A percentile compares a stretch with the other conserved stretches of the same genome.
These are phyloP conservation scores for Sebastolobus alascanus DNA, from an alignment of 2,797 vertebrate species.

Conservation along the genomic window DNA sequence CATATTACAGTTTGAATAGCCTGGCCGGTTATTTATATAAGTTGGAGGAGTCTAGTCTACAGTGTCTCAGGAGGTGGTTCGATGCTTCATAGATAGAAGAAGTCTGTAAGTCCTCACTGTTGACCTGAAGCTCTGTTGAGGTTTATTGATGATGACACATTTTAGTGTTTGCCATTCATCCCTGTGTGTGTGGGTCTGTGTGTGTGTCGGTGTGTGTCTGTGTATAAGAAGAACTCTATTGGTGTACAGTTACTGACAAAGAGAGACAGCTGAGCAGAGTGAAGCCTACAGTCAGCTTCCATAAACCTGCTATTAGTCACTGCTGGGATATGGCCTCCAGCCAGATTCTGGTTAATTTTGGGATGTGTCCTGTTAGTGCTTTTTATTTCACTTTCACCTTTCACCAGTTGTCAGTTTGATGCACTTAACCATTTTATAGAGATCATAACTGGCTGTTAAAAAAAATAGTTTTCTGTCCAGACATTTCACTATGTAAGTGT, in stretches of 20 bases:
- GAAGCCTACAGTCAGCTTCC: conserved; percentile 17
- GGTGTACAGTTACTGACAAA: conserved; percentile 60
- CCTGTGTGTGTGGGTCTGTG: background rate
- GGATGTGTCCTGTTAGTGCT: background rate
- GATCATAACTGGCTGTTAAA: background rate
- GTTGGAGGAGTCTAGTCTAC: background rate
- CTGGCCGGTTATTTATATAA: background rate
- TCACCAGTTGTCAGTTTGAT: background rate
- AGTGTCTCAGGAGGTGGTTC: background rate
- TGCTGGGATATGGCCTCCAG: background rate
- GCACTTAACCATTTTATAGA: background rate
- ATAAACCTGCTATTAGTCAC: conserved; percentile 17
- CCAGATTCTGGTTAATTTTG: conserved; percentile 1
- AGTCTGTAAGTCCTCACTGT: background rate
- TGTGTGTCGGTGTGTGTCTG: background rate
- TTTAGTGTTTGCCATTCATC: background rate
- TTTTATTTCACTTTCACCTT: background rate
- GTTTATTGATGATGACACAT: background rate
- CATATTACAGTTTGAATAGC: background rate
- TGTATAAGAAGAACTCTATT: conserved; percentile 8
- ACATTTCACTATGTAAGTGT: background rate
- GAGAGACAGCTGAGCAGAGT: conserved; percentile 61
- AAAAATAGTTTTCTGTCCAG: background rate
- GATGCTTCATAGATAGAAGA: background rate
- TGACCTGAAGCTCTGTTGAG: background rate